Base-by-base conservation (phyloP, 2,888 invertebrate genomes). In the Oxyscelio sp. region DNA sequence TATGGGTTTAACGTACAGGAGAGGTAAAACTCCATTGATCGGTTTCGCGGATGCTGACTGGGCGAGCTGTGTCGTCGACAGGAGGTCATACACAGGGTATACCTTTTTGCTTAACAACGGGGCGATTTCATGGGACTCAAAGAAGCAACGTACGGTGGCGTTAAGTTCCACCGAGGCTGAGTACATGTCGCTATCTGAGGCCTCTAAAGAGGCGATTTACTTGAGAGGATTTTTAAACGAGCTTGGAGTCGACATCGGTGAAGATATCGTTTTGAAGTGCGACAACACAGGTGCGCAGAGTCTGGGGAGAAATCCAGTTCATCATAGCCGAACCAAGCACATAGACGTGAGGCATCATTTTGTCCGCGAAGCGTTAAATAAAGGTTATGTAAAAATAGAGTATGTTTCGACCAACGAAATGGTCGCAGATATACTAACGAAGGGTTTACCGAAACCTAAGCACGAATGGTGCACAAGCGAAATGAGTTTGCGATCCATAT, bases 101-200 rank as follows among this genome's bases (percentile, higher is more conserved):
- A 52, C 52, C 9, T 66, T 66, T 15, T 11, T 34, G 3, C n/a
- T 66, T 8, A 38, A 9, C 5, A 9, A 17, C 11, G 66, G 19
- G 3, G 52, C 52, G 2, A 50, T 66, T 24, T 27, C 21, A 4
- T 66, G 52, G 66, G 38, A 50, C 4, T 34, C 52, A 3, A 15
- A 17, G 21, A 66, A 66, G 54, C 66, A 66, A 24, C 31, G 54
- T 13, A 66, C n/a, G n/a, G n/a, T n/a, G n/a, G n/a, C n/a, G n/a
- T n/a, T n/a, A n/a, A n/a, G n/a, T n/a, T n/a, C n/a, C n/a, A n/a
- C n/a, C n/a, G n/a, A n/a, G n/a, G n/a, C n/a, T n/a, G n/a, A n/a
- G n/a, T n/a, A n/a, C n/a, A 80, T 80, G 80, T 74, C 74, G 2
- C 17, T 84, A 11, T 31, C 75, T 4, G 85, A 83, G 15, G 68